phyloP scores from a whole-genome alignment of 2,797 vertebrate genomes.

The Todus mexicanus region DNA sequence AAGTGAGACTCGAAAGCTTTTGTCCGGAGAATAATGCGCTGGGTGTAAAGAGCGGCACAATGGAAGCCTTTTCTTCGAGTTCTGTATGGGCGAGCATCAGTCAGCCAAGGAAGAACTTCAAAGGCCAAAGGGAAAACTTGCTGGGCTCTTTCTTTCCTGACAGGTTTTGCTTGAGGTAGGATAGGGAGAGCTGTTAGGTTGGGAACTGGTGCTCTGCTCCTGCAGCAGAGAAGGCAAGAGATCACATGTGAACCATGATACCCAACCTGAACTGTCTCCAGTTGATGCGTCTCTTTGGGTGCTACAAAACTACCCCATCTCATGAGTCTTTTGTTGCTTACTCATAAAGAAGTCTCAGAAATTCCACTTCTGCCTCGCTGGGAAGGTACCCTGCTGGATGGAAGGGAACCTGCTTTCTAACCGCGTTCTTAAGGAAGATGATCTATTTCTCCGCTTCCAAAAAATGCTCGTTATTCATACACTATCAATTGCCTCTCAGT shows the following conservation, averaged over 20 bases:
- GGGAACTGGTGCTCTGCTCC: neutral
- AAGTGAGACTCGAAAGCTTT: conserved; percentile 18
- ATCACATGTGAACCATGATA: neutral
- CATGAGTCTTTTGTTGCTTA: neutral
- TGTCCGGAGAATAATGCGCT: conserved; percentile 32
- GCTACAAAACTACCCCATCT: neutral
- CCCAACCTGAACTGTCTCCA: neutral
- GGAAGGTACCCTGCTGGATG: neutral
- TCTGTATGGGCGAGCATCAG: conserved; percentile 50
- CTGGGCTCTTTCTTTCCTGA: neutral
- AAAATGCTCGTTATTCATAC: neutral
- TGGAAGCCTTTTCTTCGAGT: conserved; percentile 47
- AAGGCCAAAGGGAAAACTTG: conserved; percentile 11
- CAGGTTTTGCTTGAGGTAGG: conserved; percentile 41
- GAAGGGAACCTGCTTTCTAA: neutral
- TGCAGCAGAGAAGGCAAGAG: neutral
- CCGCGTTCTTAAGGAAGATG: neutral
- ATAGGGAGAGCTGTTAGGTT: neutral
- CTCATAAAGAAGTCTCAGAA: neutral
- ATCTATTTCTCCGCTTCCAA: neutral
- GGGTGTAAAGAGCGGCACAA: conserved; percentile 10
- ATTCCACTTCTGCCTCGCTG: neutral
- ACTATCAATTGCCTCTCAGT: neutral
- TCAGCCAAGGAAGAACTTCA: conserved; percentile 52
- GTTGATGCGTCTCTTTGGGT: neutral